These are phyloP conservation scores for Danaus chrysippus DNA, from an alignment of 2,888 invertebrate species.

Conservation along the genomic window DNA sequence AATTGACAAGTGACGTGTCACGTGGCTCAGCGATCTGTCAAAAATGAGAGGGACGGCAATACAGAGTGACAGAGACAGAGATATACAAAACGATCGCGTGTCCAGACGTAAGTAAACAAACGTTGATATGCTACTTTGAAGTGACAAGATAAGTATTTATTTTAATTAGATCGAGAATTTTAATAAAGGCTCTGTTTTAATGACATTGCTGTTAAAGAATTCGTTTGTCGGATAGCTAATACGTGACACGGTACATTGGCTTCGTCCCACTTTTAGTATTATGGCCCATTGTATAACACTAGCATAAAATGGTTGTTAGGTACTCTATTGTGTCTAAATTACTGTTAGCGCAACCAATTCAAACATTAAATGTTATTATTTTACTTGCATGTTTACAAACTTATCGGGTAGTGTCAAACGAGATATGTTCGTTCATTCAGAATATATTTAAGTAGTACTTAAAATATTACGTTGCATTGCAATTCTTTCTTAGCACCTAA, in stretches of 20 bases:
- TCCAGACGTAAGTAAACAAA: slow-evolving; percentile 50
- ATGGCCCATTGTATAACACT: background rate
- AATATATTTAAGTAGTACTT: too few relatives aligned
- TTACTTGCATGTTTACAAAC: background rate
- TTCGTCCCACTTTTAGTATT: slow-evolving; percentile 42
- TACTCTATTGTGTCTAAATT: slow-evolving; percentile 1
- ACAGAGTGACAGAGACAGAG: slow-evolving; percentile 37
- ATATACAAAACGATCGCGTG: slow-evolving; percentile 44
- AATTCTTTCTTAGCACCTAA: too few relatives aligned
- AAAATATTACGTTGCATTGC: too few relatives aligned
- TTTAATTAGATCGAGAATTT: slow-evolving; percentile 40
- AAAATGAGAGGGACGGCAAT: slow-evolving; percentile 46
- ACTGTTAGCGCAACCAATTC: background rate
- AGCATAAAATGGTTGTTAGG: background rate
- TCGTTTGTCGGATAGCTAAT: slow-evolving; percentile 7
- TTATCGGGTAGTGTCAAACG: background rate
- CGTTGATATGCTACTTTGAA: slow-evolving; percentile 24
- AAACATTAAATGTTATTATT: background rate
- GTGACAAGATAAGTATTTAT: slow-evolving; percentile 13
- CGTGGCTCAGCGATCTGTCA: slow-evolving; percentile 66
- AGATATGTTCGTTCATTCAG: too few relatives aligned
- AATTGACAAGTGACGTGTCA: slow-evolving; percentile 44
- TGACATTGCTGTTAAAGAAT: background rate
- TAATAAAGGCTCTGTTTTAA: slow-evolving; percentile 43
- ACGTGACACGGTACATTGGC: slow-evolving; percentile 50